Evolutionary conservation across 2,113 vertebrate species (phyloP), one percentile per base, ranked within the genome.

Genomic region (Pitta sordida): DNA sequence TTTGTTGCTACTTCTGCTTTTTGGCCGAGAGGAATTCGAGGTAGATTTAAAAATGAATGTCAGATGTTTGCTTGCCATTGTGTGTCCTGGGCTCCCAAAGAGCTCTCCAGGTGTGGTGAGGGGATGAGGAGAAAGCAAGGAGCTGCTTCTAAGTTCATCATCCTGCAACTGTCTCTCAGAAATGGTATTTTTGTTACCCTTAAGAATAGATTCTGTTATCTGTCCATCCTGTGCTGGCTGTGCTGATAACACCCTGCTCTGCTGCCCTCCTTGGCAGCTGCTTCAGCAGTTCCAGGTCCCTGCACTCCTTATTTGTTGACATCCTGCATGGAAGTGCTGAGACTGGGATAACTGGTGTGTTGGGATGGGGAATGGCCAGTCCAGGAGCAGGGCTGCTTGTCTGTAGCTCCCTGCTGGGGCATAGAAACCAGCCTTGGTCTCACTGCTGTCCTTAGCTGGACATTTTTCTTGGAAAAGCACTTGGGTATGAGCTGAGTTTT

Each of bases 101-200:
- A 44, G 59, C 44, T 62, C 12, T 18, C 14, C 3, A 10, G 2
- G 15, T 7, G 34, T 60, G 68, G 26, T 16, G 59, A 43, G 62
- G 48, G 9, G 69, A 41, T 37, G 4, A 58, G 69, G 55, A 84
- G 69, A 9, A n/a, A 32, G 36, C 1, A 1, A 11, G 48, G n/a
- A 63, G 68, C 68, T 77, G 26, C 53, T 51, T 43, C 12, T 3
- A 48, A 43, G 41, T 16, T 80, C 41, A 20, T 73, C 4, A 3
- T 14, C n/a, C n/a, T n/a, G n/a, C 2, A 4, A 0, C 32, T 7
- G 6, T 15, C 48, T 39, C 30, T n/a, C 34, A 55, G 51, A 22
- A 63, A 15, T 1, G 3, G 5, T 14, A 1, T 67, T 92, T 76
- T 51, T 81, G 23, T 88, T 48, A 22, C 26, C 26, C 8, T 59